These are phyloP conservation scores for Solea solea DNA, from an alignment of 2,113 vertebrate genomes.

Conservation along the genomic window DNA sequence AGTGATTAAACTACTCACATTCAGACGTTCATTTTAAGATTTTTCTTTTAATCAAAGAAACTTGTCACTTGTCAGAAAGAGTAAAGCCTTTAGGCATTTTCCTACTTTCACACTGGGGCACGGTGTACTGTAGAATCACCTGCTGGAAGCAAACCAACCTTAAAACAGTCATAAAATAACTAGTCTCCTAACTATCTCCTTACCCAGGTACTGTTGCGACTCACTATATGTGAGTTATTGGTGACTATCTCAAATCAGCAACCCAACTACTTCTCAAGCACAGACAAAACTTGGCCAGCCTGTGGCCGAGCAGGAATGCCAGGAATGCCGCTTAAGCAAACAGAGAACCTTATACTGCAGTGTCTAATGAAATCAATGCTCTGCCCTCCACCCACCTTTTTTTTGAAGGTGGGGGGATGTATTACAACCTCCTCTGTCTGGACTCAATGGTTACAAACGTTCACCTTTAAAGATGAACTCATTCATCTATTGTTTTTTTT, in stretches of 20 bases:
- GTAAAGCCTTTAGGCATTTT: too few species aligned
- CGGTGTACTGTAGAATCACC: neutral
- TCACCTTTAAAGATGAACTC: neutral
- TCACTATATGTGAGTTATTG: conserved; percentile 9
- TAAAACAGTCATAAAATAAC: conserved; percentile 4
- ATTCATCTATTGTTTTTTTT: neutral
- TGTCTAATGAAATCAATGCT: conserved; percentile 74
- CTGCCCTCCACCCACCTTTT: conserved; percentile 34
- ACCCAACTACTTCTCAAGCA: conserved; percentile 49
- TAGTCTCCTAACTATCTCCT: neutral
- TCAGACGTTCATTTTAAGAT: neutral
- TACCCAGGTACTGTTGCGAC: conserved; percentile 18
- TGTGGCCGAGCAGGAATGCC: conserved; percentile 74
- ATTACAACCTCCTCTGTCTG: conserved; percentile 26
- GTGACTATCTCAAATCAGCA: conserved; percentile 30
- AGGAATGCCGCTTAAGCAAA: conserved; percentile 83
- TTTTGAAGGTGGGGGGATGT: conserved; percentile 31
- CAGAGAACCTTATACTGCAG: conserved; percentile 69
- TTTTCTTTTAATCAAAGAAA: neutral
- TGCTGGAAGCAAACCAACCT: neutral
- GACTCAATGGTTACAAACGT: conserved; percentile 4
- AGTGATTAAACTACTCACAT: neutral
- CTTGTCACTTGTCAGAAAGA: too few species aligned
- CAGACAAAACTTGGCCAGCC: conserved; percentile 66
- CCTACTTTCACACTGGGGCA: neutral